Conservation (phyloP, 1,140 invertebrate genomes). For the Panagrolaimus sp. region DNA sequence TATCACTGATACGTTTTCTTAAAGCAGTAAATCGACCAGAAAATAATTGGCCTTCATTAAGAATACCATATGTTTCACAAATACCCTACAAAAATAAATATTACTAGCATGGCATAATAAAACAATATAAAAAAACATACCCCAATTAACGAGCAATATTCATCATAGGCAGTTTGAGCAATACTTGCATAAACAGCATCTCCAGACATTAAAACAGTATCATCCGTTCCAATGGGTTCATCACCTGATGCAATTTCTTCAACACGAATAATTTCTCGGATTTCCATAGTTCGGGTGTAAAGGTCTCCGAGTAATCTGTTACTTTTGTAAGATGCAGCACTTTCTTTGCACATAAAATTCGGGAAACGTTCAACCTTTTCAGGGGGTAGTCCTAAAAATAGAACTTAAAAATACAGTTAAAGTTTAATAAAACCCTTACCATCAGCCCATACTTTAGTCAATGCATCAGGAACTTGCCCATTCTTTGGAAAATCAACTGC, state of each 20-base stretch:
- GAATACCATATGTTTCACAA: conserved; percentile 48
- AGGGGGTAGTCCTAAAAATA: not conserved
- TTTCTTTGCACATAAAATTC: conserved; percentile 54
- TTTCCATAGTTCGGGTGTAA: conserved; percentile 34
- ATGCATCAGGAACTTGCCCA: conserved; percentile 29
- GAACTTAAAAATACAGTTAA: not conserved
- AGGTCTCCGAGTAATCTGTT: conserved; percentile 48
- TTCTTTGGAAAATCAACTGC: conserved; percentile 57
- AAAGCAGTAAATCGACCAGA: conserved; percentile 30
- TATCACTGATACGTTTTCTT: conserved; percentile 29
- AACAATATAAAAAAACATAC: conserved; percentile 5
- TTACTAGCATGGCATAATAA: conserved; percentile 16
- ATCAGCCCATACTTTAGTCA: conserved; percentile 23
- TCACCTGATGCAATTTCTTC: not conserved
- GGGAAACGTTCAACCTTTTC: conserved; percentile 48
- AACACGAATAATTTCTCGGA: conserved; percentile 11
- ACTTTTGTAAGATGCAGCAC: conserved; percentile 51
- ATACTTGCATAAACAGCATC: not conserved
- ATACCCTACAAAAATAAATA: conserved; percentile 32
- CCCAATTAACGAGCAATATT: not conserved
- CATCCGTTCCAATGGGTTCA: not conserved
- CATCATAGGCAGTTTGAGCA: not conserved
- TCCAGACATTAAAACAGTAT: conserved; percentile 9
- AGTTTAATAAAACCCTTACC: not conserved
- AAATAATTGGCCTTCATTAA: conserved; percentile 47